Conservation (phyloP, 2,797 vertebrate genomes). For the Sebastes variabilis region DNA sequence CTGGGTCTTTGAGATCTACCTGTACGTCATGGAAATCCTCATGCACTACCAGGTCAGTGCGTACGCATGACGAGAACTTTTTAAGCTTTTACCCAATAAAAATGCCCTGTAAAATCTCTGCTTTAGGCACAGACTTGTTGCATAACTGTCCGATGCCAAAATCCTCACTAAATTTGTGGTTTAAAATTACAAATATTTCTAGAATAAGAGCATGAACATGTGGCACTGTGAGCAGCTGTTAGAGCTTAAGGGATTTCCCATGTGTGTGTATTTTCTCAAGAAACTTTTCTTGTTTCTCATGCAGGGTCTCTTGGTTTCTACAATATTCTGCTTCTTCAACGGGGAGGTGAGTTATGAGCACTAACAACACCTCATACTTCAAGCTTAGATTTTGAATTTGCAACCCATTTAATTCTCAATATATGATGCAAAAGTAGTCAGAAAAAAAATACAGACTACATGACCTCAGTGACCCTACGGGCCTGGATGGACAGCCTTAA, state of each 20-base stretch:
- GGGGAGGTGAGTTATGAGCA: conserved; percentile 88
- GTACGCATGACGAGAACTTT: background rate
- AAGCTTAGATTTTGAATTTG: background rate
- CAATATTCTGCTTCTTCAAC: conserved; percentile 98
- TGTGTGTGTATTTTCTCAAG: conserved; percentile 4
- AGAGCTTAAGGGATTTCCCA: conserved; percentile 16
- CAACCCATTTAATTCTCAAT: background rate
- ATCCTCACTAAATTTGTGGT: background rate
- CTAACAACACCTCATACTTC: background rate
- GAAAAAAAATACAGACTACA: background rate
- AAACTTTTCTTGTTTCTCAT: conserved; percentile 27
- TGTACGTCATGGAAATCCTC: conserved; percentile 93
- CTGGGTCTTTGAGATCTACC: conserved; percentile 87
- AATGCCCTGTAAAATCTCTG: background rate
- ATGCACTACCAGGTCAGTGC: conserved; percentile 92
- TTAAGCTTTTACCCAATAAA: background rate
- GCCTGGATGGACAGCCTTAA: background rate
- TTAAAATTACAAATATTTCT: conserved; percentile 11
- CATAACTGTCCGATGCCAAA: background rate
- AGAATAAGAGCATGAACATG: background rate
- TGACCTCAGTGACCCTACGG: background rate
- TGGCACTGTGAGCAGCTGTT: conserved; percentile 2
- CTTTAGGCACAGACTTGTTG: background rate
- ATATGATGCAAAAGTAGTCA: background rate
- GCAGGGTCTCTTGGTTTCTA: conserved; percentile 93